phyloP scores from a whole-genome alignment of 2,888 invertebrate species.

The Eulithis prunata region DNA sequence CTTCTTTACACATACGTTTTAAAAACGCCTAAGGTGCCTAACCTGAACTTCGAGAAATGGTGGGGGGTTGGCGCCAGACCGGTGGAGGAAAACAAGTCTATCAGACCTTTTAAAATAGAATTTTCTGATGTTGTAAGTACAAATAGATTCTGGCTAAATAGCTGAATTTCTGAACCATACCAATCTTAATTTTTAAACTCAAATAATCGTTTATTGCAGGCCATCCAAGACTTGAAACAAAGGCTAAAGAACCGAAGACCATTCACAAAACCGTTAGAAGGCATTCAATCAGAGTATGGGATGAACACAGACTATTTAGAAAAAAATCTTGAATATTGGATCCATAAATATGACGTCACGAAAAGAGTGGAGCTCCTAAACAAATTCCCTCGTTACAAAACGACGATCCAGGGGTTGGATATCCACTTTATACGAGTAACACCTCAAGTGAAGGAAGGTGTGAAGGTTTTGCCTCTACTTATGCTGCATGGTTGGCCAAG shows the following conservation, averaged over 20 bases:
- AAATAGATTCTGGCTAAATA: too few relatives aligned
- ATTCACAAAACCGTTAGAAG: conserved; percentile 86
- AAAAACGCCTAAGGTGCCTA: conserved; percentile 56
- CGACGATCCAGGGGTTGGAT: conserved; percentile 88
- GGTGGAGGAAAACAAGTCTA: conserved; percentile 57
- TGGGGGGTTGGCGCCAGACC: conserved; percentile 65
- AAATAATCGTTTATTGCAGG: conserved; percentile 54
- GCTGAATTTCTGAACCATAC: too few relatives aligned
- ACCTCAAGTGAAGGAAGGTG: conserved; percentile 65
- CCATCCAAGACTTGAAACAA: conserved; percentile 84
- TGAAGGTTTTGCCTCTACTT: conserved; percentile 85
- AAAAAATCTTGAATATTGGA: conserved; percentile 90
- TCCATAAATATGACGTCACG: conserved; percentile 86
- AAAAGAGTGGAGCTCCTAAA: conserved; percentile 88
- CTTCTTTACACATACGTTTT: conserved; percentile 48
- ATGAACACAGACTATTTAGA: conserved; percentile 89
- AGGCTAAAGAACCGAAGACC: conserved; percentile 82
- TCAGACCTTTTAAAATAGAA: conserved; percentile 68
- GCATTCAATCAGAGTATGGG: conserved; percentile 91
- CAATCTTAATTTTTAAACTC: too few relatives aligned
- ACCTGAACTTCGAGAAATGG: conserved; percentile 67
- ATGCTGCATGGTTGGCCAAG: conserved; percentile 96
- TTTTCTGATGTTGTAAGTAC: conserved; percentile 69
- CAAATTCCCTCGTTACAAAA: conserved; percentile 89
- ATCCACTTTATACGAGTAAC: conserved; percentile 91